Conservation (phyloP, 37 sponge, comb jelly and placozoan genomes). For the Halisarca cf. caerulea region DNA sequence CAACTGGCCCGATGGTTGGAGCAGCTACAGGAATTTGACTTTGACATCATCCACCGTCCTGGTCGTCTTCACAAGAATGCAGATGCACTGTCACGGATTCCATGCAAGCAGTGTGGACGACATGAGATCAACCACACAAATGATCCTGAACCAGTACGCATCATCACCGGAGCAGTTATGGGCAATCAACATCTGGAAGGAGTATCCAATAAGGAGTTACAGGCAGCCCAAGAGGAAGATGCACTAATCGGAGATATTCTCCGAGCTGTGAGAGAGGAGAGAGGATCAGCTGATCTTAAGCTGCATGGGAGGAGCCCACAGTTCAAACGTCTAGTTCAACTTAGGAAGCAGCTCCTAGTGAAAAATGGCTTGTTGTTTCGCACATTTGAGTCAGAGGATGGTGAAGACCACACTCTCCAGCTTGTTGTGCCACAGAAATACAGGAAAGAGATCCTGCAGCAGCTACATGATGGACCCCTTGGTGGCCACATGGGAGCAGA, state of each 20-base stretch:
- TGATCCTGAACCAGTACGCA: no score
- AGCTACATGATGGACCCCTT: background rate
- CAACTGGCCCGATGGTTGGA: conserved; percentile 45
- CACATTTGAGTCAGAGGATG: background rate
- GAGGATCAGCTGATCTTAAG: no score
- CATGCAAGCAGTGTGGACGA: background rate
- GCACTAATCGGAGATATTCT: no score
- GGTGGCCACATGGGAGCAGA: conserved; percentile 28
- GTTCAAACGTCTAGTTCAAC: conserved; percentile 5
- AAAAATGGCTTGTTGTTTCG: background rate
- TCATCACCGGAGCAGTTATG: no score
- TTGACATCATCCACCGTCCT: background rate
- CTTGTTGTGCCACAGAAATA: background rate
- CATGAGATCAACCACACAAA: no score
- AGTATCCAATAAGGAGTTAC: no score
- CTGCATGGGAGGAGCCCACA: conserved; percentile 17
- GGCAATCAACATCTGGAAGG: no score
- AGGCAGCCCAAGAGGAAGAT: no score
- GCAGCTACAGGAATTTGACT: conserved; percentile 29
- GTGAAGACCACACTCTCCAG: background rate
- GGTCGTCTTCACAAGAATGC: conserved; percentile 3
- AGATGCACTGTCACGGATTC: conserved; percentile 19
- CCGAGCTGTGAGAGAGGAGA: no score
- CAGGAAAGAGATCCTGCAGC: background rate
- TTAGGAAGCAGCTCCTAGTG: no score